Base-by-base conservation (phyloP, 2,888 invertebrate genomes). In the Sinelater perroti region DNA sequence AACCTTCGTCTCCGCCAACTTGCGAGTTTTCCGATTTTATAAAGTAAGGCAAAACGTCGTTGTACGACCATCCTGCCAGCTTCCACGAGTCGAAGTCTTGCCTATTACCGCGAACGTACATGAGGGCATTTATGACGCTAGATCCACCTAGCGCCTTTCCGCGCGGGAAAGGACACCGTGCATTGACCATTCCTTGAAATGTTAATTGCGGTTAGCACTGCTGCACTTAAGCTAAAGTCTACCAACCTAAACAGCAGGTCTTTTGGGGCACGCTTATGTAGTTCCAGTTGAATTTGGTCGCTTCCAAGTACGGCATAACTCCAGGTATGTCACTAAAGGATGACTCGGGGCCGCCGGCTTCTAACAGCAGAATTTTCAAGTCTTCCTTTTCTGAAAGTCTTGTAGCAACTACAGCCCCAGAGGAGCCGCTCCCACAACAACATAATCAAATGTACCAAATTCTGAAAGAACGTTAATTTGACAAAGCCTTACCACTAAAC, bases 71-170 rank as follows among this genome's bases (percentile, higher is more conserved):
- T 0, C 91, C 91, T 0, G 80, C 93, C 93, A 93, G 44, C 8
- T 82, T 86, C 93, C 93, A 93, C 44, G 83, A 80, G 71, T 93
- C 87, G 71, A 88, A 93, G 77, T 93, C 93, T 33, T 80, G 79
- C 1, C 86, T 85, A 67, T 90, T 87, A 0, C 91, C 92, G 16
- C 93, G 81, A 0, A 88, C 85, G 71, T 92, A 92, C 1, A 89
- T 80, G 90, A 93, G 89, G 68, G 86, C 90, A 76, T 93, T 92
- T 2, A 90, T 86, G 4, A 90, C 86, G 24, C 89, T 90, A 1
- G 87, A 86, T 0, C 93, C 93, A 0, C 93, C 93, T 18, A 91
- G 72, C 1, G 88, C 89, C 68, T 86, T 87, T 0, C 92, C 92
- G 36, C 87, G 81, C 0, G 89, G 88, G 26, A 26, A 45, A 0